Evolutionary conservation across 2,113 vertebrate genomes (phyloP).

Genomic region (Thamnophis sirtalis): DNA sequence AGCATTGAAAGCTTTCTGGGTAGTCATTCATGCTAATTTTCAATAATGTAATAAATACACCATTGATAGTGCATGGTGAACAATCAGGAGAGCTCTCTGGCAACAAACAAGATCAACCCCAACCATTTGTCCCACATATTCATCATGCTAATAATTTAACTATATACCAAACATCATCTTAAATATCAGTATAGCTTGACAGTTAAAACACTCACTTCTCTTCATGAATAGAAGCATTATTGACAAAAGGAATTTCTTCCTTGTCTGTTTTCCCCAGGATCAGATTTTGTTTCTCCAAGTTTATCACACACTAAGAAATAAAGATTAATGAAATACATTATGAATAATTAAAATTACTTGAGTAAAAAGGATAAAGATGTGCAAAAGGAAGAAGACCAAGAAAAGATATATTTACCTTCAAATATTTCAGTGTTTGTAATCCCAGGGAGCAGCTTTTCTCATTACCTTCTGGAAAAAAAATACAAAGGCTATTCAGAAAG

Average conservation of each 20-base stretch:
- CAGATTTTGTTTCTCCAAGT: constrained; percentile 81
- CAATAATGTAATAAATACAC: background rate
- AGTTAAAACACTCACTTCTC: constrained; percentile 67
- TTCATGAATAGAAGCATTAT: constrained; percentile 41
- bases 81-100: background rate
- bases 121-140: background rate
- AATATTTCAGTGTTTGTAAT: constrained; percentile 77
- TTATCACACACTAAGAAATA: constrained; percentile 79
- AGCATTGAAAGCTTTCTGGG: background rate
- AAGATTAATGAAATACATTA: constrained; percentile 1
- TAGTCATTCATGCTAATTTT: background rate
- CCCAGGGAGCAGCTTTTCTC: constrained; percentile 79
- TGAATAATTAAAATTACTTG: background rate
- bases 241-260: constrained; percentile 78
- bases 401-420: constrained; percentile 74
- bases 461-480: constrained; percentile 69
- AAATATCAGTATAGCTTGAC: background rate
- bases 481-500: background rate
- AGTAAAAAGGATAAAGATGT: background rate
- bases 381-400: background rate
- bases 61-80: background rate
- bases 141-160: background rate
- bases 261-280: constrained; percentile 75
- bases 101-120: background rate
- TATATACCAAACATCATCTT: background rate